A percentile compares a stretch with the other conserved stretches of the same genome.
phyloP scores from a whole-genome alignment of 2,113 vertebrate species.

The Boulengerochromis microlepis region DNA sequence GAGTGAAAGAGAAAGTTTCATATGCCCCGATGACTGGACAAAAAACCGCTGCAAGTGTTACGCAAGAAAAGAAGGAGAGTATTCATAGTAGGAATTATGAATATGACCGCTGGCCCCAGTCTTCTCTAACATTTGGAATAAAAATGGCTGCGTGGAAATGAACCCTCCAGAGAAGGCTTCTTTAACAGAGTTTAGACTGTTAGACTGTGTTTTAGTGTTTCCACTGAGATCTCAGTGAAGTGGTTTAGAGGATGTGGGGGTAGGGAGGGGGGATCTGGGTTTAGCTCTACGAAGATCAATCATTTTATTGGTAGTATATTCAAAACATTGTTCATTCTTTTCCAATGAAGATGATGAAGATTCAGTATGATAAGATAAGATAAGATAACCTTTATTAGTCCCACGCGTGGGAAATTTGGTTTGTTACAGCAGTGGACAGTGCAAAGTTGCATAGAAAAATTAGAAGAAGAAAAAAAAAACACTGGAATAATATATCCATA shows the following conservation, averaged over 20 bases:
- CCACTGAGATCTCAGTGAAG: background rate
- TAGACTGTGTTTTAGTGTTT: background rate
- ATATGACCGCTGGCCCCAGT: background rate
- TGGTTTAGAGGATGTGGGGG: background rate
- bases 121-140: background rate
- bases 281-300: background rate
- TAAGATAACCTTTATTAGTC: background rate
- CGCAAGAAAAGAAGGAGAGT: background rate
- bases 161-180: background rate
- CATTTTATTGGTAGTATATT: background rate
- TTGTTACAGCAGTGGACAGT: rapidly evolving
- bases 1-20: background rate
- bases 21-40: background rate
- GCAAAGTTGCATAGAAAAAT: background rate
- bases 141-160: background rate
- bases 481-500: background rate
- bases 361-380: background rate
- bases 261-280: background rate
- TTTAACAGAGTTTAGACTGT: background rate
- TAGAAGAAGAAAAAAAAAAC: background rate
- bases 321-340: background rate
- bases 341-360: background rate
- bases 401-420: rapidly evolving
- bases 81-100: background rate
- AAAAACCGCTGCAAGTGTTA: background rate